These are phyloP conservation scores for Luehdorfia chinensis DNA, from an alignment of 1,140 invertebrate species.

Conservation along the genomic window DNA sequence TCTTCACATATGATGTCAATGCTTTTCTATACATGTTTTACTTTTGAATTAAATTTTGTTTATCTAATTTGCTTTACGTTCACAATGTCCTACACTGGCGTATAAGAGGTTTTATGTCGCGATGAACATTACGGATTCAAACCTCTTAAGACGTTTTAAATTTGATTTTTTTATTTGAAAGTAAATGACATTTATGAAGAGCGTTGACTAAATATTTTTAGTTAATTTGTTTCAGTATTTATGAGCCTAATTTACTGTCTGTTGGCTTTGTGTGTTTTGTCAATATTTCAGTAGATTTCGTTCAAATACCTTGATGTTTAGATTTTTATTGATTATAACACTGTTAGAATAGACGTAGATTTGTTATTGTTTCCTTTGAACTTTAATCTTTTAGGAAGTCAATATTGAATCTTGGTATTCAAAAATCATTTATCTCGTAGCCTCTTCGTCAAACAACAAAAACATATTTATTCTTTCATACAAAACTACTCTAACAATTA, in stretches of 20 bases:
- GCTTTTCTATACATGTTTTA: slow-evolving; percentile 29
- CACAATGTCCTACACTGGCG: too few relatives aligned
- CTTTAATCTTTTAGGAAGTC: too few relatives aligned
- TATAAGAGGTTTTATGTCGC: background rate
- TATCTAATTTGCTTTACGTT: too few relatives aligned
- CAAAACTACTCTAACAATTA: too few relatives aligned
- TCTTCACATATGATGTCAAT: slow-evolving; percentile 30
- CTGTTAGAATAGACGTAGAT: background rate
- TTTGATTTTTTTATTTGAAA: background rate
- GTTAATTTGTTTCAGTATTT: background rate
- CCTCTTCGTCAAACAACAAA: too few relatives aligned
- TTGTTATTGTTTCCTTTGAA: too few relatives aligned
- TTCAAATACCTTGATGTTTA: slow-evolving; percentile 5
- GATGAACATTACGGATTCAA: background rate
- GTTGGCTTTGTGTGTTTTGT: slow-evolving; percentile 14
- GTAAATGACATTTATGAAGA: background rate
- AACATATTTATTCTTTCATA: too few relatives aligned
- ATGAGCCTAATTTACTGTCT: slow-evolving; percentile 1
- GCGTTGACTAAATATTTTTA: background rate
- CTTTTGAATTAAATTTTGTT: background rate
- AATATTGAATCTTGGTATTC: too few relatives aligned
- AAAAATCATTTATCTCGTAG: too few relatives aligned
- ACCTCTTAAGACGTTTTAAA: too few relatives aligned
- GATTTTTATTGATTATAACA: background rate
- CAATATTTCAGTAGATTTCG: background rate